phyloP scores from a whole-genome alignment of 37 sponge, comb jelly and placozoan species.

The Beroe ovata region DNA sequence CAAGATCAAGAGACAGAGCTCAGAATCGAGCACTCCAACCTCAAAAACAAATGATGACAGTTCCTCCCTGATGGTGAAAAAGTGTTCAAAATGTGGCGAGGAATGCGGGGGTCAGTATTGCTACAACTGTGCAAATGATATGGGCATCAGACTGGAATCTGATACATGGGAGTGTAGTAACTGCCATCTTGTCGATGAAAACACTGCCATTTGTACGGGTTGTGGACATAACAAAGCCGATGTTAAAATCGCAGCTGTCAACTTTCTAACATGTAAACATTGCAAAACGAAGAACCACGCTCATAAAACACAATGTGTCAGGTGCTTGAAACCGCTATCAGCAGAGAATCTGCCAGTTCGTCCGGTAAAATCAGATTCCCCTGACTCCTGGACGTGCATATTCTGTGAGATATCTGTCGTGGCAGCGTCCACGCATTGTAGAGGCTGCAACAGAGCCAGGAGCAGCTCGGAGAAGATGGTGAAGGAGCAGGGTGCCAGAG shows the following conservation, averaged over 20 bases:
- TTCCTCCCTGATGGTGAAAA: neutral
- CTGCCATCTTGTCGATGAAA: conserved; percentile 25
- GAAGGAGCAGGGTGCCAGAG: neutral
- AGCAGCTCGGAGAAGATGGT: neutral
- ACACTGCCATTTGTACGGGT: conserved; percentile 41
- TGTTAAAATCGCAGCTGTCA: neutral
- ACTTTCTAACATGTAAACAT: conserved; percentile 10
- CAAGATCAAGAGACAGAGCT: neutral
- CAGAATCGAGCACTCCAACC: neutral
- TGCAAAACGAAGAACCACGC: conserved; percentile 45
- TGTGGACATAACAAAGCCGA: conserved; percentile 44
- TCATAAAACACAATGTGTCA: conserved; percentile 4
- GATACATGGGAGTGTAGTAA: conserved; percentile 30
- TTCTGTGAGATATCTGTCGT: conserved; percentile 26
- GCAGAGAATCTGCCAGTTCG: neutral
- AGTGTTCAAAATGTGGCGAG: conserved; percentile 4
- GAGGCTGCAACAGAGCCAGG: neutral
- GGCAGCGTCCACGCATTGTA: conserved; percentile 30
- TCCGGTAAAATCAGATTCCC: neutral
- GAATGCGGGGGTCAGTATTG: conserved; percentile 22
- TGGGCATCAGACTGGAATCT: conserved; percentile 19
- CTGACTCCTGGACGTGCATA: conserved; percentile 1
- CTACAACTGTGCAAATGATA: conserved; percentile 10
- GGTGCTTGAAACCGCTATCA: conserved; percentile 10
- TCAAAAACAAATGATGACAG: neutral